A percentile compares a stretch with the other conserved stretches of the same genome.
Conservation (phyloP, 2,888 invertebrate genomes). For the Chymomyza procnemis region DNA sequence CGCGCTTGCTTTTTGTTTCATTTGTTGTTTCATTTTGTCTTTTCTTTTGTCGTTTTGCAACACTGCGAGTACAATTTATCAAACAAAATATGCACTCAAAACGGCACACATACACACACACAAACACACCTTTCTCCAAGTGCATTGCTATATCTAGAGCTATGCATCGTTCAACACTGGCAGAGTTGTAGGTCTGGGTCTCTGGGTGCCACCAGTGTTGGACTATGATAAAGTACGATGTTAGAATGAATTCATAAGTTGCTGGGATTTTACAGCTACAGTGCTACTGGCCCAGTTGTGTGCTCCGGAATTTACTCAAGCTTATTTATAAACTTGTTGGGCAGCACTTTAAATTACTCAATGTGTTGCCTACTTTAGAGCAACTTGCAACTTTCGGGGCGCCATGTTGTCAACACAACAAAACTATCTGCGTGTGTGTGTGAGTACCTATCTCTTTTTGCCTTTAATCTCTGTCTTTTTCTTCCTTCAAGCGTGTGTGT, state of each 20-base stretch:
- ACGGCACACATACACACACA: conserved; percentile 37
- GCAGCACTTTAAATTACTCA: neutral
- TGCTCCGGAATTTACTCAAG: conserved; percentile 48
- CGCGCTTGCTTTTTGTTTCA: neutral
- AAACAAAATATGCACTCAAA: conserved; percentile 70
- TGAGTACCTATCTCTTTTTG: neutral
- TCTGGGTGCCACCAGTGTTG: neutral
- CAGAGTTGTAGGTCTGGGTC: neutral
- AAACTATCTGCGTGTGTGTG: neutral
- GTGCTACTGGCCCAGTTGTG: conserved; percentile 46
- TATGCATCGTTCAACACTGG: neutral
- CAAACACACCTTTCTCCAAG: conserved; percentile 37
- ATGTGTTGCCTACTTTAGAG: conserved; percentile 5
- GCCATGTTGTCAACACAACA: neutral
- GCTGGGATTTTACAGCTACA: conserved; percentile 37
- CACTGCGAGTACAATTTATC: conserved; percentile 62
- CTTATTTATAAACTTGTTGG: conserved; percentile 24
- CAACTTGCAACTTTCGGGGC: neutral
- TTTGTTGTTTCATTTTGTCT: neutral
- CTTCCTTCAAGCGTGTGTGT: neutral
- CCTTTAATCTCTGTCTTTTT: neutral
- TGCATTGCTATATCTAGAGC: conserved; percentile 50
- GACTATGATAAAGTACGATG: conserved; percentile 54
- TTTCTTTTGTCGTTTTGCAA: neutral
- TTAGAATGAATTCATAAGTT: conserved; percentile 65